These are phyloP conservation scores for Papio anubis DNA, from an alignment of 2,113 vertebrate species.

Conservation along the genomic window DNA sequence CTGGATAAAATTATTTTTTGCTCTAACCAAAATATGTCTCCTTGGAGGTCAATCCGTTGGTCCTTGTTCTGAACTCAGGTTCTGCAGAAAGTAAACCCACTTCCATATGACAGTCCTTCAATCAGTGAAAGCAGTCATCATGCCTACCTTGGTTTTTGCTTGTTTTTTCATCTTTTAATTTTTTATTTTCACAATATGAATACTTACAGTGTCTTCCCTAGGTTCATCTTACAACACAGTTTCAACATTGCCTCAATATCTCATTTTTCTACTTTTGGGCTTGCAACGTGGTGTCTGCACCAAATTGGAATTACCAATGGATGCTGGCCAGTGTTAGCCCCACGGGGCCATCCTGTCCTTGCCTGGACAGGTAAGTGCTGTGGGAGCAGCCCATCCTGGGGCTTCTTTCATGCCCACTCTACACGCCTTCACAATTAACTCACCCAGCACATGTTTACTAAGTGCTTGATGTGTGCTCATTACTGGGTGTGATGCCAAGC, in stretches of 20 bases:
- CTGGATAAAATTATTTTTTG: background rate
- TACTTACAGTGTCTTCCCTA: background rate
- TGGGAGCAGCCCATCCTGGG: rapidly evolving
- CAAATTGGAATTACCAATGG: rapidly evolving
- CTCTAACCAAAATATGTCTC: background rate
- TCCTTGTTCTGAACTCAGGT: background rate
- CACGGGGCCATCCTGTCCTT: rapidly evolving
- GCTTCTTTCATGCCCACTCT: rapidly evolving
- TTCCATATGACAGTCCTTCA: rapidly evolving
- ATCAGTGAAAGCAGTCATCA: too few relatives aligned
- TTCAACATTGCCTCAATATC: background rate
- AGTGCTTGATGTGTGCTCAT: rapidly evolving
- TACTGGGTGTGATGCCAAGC: background rate
- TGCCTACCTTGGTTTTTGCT: background rate
- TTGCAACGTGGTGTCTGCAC: background rate
- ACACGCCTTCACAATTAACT: rapidly evolving
- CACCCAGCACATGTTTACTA: too few relatives aligned
- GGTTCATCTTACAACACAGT: background rate
- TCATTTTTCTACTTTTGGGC: background rate
- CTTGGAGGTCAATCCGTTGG: too few relatives aligned
- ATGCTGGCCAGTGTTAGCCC: background rate
- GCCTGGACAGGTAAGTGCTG: rapidly evolving
- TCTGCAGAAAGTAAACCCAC: rapidly evolving
- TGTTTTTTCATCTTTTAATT: too few relatives aligned
- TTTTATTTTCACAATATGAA: background rate